phyloP scores from a whole-genome alignment of 2,113 vertebrate species.

The Numida meleagris region DNA sequence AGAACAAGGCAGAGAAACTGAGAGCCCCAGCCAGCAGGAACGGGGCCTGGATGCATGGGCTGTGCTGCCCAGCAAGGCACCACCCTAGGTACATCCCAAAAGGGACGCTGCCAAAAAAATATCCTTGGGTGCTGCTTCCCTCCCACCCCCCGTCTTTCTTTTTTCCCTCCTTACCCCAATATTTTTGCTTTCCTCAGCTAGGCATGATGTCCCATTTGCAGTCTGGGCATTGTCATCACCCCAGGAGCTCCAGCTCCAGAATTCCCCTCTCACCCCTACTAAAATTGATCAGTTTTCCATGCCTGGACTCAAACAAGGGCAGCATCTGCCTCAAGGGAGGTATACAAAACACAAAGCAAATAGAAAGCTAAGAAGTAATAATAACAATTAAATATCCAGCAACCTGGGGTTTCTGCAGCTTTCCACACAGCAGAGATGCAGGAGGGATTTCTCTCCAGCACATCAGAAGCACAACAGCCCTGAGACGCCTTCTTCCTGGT shows the following conservation, averaged over 20 bases:
- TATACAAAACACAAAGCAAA: not conserved
- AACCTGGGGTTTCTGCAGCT: not conserved
- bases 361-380: not conserved
- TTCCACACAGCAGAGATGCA: not conserved
- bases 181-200: not conserved
- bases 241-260: not conserved
- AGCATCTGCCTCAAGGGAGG: not conserved
- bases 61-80: not conserved
- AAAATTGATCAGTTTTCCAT: not conserved
- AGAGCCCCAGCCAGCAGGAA: not conserved
- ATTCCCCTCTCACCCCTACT: not conserved
- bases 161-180: rapidly evolving
- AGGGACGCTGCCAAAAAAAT: not conserved
- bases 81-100: not conserved
- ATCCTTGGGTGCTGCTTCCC: too few relatives aligned
- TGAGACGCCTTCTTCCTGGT: not conserved
- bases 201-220: rapidly evolving
- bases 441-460: not conserved
- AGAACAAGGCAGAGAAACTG: not conserved
- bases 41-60: not conserved
- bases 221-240: too few relatives aligned
- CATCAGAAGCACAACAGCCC: rapidly evolving
- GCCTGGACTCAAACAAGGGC: not conserved
- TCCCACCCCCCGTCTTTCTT: too few relatives aligned
- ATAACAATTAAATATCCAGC: too few relatives aligned